A percentile compares a stretch with the other conserved stretches of the same genome.
Evolutionary conservation across 92 coral and sea anemone species (phyloP).

Genomic region (Zoanthus sansibaricus): DNA sequence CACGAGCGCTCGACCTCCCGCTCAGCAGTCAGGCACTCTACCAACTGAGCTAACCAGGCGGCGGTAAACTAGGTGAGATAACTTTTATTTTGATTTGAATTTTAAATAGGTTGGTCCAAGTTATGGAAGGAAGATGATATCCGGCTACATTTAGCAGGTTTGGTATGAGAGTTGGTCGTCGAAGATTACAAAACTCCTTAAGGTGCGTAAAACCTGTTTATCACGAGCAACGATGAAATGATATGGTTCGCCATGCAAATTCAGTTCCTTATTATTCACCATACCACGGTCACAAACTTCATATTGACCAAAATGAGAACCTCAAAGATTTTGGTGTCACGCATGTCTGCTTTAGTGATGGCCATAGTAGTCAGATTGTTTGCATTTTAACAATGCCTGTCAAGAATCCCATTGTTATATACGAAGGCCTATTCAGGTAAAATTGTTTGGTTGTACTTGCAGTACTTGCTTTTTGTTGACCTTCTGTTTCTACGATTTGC

Average conservation of each 20-base stretch:
- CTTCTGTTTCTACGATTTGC: background rate
- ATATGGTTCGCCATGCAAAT: constrained; percentile 36
- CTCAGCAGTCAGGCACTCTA: too few species aligned
- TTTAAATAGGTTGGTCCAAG: constrained; percentile 12
- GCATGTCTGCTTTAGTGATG: constrained; percentile 49
- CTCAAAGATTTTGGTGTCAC: constrained; percentile 43
- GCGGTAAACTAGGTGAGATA: too few species aligned
- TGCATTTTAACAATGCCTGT: constrained; percentile 36
- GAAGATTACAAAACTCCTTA: constrained; percentile 19
- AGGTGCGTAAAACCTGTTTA: constrained; percentile 43
- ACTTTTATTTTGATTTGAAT: too few species aligned
- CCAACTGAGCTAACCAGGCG: too few species aligned
- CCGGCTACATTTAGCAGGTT: constrained; percentile 33
- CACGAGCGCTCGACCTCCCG: too few species aligned
- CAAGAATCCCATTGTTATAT: constrained; percentile 45
- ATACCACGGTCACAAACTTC: constrained; percentile 39
- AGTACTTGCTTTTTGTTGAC: background rate
- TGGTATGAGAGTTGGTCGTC: constrained; percentile 40
- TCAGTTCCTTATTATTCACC: constrained; percentile 43
- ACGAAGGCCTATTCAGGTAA: background rate
- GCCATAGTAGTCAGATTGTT: constrained; percentile 44
- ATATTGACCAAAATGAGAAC: constrained; percentile 41
- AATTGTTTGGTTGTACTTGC: background rate
- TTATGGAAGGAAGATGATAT: constrained; percentile 47
- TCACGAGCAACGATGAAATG: constrained; percentile 39